Percentiles rank a stretch among this genome's conserved stretches.
Conservation (phyloP, 2,797 vertebrate genomes). For the Argyrosomus regius region DNA sequence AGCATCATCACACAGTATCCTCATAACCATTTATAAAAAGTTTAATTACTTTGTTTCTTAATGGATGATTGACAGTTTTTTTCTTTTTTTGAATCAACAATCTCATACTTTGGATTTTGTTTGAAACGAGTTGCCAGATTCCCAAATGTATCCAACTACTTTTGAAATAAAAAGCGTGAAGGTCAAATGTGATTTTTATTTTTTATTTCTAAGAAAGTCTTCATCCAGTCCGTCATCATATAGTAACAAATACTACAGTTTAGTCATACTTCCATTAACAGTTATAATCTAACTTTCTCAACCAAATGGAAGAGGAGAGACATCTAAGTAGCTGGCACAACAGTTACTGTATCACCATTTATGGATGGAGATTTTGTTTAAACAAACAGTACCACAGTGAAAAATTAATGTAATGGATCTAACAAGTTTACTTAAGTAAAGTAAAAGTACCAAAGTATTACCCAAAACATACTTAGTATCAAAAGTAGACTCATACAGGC, state of each 20-base stretch:
- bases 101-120: constrained; percentile 24
- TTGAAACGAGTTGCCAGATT: constrained; percentile 20
- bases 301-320: not conserved
- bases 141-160: constrained; percentile 47
- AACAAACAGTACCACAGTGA: not conserved
- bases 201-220: not conserved
- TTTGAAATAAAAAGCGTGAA: constrained; percentile 58
- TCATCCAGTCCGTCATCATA: too few relatives aligned
- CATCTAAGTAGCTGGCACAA: not conserved
- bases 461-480: not conserved
- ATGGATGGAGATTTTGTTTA: not conserved
- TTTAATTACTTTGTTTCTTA: not conserved
- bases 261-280: not conserved
- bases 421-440: not conserved
- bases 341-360: not conserved
- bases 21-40: not conserved
- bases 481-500: not conserved
- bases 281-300: not conserved
- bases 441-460: not conserved
- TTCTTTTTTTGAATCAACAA: not conserved
- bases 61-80: not conserved
- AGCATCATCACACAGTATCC: not conserved
- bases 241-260: not conserved
- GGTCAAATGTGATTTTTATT: constrained; percentile 4
- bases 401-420: not conserved